These are phyloP conservation scores for Podabrus alpinus DNA, from an alignment of 2,888 invertebrate species.

Conservation along the genomic window DNA sequence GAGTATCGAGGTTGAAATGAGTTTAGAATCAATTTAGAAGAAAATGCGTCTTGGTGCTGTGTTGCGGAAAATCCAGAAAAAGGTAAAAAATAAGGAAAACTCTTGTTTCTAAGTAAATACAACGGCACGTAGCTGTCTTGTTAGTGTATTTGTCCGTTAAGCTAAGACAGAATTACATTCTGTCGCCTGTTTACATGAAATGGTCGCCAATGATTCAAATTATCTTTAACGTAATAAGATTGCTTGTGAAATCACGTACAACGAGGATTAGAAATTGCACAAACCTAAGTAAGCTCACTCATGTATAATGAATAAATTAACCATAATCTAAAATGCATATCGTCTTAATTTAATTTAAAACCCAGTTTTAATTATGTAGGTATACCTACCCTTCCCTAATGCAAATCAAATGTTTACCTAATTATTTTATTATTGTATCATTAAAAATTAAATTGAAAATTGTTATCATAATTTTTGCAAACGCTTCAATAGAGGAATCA, in stretches of 20 bases:
- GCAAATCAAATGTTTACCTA: background rate
- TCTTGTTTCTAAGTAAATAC: slow-evolving; percentile 24
- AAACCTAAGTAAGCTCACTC: slow-evolving; percentile 23
- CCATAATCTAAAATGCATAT: slow-evolving; percentile 23
- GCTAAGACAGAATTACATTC: slow-evolving; percentile 31
- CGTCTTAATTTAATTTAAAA: slow-evolving; percentile 25
- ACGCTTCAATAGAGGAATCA: background rate
- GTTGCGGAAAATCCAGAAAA: slow-evolving; percentile 4
- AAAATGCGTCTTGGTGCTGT: slow-evolving; percentile 7
- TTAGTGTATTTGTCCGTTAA: slow-evolving; percentile 29
- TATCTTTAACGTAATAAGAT: slow-evolving; percentile 31
- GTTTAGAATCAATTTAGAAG: slow-evolving; percentile 5
- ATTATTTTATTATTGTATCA: background rate
- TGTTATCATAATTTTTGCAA: background rate
- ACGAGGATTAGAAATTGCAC: slow-evolving; percentile 23
- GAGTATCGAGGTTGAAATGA: background rate
- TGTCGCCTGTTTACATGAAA: slow-evolving; percentile 31
- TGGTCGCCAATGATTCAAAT: slow-evolving; percentile 34
- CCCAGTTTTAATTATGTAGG: slow-evolving; percentile 19
- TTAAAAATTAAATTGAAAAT: background rate
- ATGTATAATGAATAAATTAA: slow-evolving; percentile 30
- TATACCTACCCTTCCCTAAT: background rate
- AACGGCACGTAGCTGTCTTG: slow-evolving; percentile 28
- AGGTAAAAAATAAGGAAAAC: slow-evolving; percentile 13
- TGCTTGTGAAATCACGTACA: slow-evolving; percentile 31